Conservation (phyloP, 2,888 invertebrate genomes). For the Yponomeuta cagnagella region DNA sequence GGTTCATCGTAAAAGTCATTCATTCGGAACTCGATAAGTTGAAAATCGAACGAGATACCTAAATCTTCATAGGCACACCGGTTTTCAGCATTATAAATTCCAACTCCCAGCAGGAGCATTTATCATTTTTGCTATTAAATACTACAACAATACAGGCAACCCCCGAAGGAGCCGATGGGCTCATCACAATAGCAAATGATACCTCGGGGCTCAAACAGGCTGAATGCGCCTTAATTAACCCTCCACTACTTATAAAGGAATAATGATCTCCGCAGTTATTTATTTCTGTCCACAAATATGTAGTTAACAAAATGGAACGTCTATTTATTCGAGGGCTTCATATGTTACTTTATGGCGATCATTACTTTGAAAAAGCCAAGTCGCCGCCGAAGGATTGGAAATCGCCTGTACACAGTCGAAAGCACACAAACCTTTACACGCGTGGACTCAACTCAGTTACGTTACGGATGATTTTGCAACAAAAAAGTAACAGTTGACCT, state of each 20-base stretch:
- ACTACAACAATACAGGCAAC: conserved; percentile 58
- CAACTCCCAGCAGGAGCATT: conserved; percentile 59
- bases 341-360: conserved; percentile 10
- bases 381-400: conserved; percentile 2
- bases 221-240: conserved; percentile 71
- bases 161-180: conserved; percentile 65
- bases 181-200: conserved; percentile 72
- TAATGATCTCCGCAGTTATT: conserved; percentile 46
- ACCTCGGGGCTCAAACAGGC: conserved; percentile 57
- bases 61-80: not conserved
- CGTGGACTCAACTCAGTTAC: too few species aligned
- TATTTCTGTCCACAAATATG: conserved; percentile 28
- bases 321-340: conserved; percentile 10
- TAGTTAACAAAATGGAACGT: conserved; percentile 13
- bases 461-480: too few species aligned
- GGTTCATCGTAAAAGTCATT: not conserved
- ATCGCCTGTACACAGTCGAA: not conserved
- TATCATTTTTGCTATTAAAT: conserved; percentile 73
- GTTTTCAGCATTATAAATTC: conserved; percentile 24
- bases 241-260: conserved; percentile 57
- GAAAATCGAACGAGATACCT: not conserved
- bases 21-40: not conserved
- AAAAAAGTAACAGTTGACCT: too few species aligned
- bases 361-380: conserved; percentile 8
- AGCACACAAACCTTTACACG: not conserved